Conservation (phyloP, 2,113 vertebrate genomes). For the rat (Rattus norvegicus) region GRCr8 NC_086030.1:42073501-42074000, state of each 20-base stretch:
- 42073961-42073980: neutral
- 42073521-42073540: neutral
- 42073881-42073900: neutral
- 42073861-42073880: neutral
- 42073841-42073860: neutral
- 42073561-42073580: neutral
- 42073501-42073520: rapidly evolving
- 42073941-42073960: neutral
- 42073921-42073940: too few relatives aligned
- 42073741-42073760: neutral
- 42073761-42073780: neutral
- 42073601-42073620: neutral
- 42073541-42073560: neutral
- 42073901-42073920: neutral
- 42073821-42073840: neutral
- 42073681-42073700: rapidly evolving
- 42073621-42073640: neutral
- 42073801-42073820: neutral
- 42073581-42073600: neutral
- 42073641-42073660: neutral
- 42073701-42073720: neutral
- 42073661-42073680: rapidly evolving
- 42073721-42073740: neutral
- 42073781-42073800: neutral
- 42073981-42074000: neutral